Evolutionary conservation across 2,797 vertebrate genomes (phyloP), one percentile per base, ranked within the genome.

Genomic region (Sebastes umbrosus): DNA sequence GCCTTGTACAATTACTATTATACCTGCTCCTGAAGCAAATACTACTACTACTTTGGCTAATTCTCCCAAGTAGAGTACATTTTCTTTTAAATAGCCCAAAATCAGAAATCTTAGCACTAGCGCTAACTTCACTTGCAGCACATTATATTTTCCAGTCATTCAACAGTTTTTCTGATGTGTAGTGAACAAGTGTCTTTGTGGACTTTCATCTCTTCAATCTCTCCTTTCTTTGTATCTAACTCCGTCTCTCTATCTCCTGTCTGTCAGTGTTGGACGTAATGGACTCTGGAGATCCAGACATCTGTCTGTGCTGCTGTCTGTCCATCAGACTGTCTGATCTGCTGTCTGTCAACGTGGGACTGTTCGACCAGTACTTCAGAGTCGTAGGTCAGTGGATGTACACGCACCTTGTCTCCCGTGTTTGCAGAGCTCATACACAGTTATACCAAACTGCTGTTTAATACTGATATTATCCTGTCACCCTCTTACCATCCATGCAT

Each of bases 321-420:
- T 90, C 91, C 90, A 94, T 98, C 88, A 93, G 96, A 93, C 92
- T 98, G 94, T 93, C 96, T 95, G 91, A 97, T 73, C 94, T 99
- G 65, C 97, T 97, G 78, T 97, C 97, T 11, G 96, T 99, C 69
- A 98, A 99, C 0, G 96, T 99, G 86, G 98, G 98, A 34, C 96
- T 99, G 79, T 99, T 99, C 2, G 98, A 99, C 94, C 98, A 99
- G 87, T 98, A 97, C 92, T 99, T 99, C 95, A 93, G 98, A 84
- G 95, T 99, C 31, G 95, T 97, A 52, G 98, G 98, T 99, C 79
- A 94, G 97, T 94, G 63, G 22, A 63, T n/a, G 2, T 5, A 1
- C 8, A 18, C 50, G 16, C 12, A 3, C 9, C 2, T 46, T 2
- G 1, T 39, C 29, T 58, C 0, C 9, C 3, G 29, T 69, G 6